Evolutionary conservation across 2,113 vertebrate species (phyloP), one percentile per base, ranked within the genome.

Genomic region (Gymnobelideus leadbeateri): DNA sequence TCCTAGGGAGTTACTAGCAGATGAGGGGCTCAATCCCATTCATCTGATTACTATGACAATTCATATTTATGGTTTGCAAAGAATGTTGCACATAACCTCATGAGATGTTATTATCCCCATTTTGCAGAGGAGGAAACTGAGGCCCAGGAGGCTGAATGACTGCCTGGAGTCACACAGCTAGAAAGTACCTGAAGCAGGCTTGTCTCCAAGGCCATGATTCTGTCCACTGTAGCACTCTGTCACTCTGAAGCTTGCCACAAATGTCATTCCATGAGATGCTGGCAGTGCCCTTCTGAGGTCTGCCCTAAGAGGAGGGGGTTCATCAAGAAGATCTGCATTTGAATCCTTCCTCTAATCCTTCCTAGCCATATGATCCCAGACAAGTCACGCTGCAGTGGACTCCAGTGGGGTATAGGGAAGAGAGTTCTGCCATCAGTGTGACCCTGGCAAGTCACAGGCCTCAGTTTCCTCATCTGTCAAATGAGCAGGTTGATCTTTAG

Each of bases 21-120:
- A 68, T 0, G 0, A n/a, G 11, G 10, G 3, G 31, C 14, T 7
- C 12, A 37, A 37, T 37, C 1, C 0, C 26, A 10, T 25, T 28
- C 25, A 1, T 57, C 61, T 16, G 57, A 37, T 37, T 37, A 68
- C 37, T 31, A 28, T 57, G 55, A 57, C 25, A 10, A 10, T 57
- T 57, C 26, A 57, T 9, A 26, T 37, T 68, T 68, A 37, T 14
- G 14, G 61, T 68, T 68, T 37, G 61, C 31, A 37, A 68, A 68
- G 31, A 77, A 21, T 5, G 7, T 19, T n/a, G n/a, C 68, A 77
- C 16, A n/a, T 0, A 7, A n/a, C 8, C 68, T 77, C 61, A 77
- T 14, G 61, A n/a, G 37, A 19, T 6, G 4, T 19, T 16, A 68
- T 37, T 68, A 61, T 31, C 26, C 14, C 31, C 37, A n/a, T 77